phyloP scores from a whole-genome alignment of 2,113 vertebrate genomes.

The Gopherus evgoodei region DNA sequence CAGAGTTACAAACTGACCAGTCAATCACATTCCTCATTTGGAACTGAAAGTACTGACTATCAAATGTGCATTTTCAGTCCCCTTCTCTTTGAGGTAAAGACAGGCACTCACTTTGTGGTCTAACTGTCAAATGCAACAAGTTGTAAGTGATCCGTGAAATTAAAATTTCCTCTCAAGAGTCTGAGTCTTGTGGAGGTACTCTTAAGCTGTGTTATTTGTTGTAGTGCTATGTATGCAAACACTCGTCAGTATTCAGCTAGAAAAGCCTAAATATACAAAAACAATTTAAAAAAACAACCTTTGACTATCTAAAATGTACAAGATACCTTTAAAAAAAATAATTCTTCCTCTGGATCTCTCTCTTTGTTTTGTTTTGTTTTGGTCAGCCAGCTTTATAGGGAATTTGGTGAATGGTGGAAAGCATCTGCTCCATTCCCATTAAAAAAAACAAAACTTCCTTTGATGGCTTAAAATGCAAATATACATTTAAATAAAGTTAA shows the following conservation, averaged over 20 bases:
- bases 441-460: neutral
- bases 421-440: neutral
- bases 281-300: neutral
- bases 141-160: neutral
- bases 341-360: neutral
- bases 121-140: constrained; percentile 19
- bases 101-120: constrained; percentile 25
- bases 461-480: neutral
- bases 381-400: neutral
- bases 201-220: neutral
- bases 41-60: neutral
- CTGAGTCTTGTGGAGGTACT: neutral
- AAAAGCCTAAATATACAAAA: neutral
- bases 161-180: neutral
- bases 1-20: no score
- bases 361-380: neutral
- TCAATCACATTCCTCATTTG: no score
- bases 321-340: neutral
- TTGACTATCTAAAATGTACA: neutral
- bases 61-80: constrained; percentile 17
- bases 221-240: neutral
- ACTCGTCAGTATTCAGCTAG: neutral
- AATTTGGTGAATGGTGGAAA: neutral
- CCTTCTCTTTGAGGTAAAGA: constrained; percentile 26
- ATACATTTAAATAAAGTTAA: neutral